Evolutionary conservation across 2,113 vertebrate genomes (phyloP), one percentile per base, ranked within the genome.

Genomic region (Clarias gariepinus): DNA sequence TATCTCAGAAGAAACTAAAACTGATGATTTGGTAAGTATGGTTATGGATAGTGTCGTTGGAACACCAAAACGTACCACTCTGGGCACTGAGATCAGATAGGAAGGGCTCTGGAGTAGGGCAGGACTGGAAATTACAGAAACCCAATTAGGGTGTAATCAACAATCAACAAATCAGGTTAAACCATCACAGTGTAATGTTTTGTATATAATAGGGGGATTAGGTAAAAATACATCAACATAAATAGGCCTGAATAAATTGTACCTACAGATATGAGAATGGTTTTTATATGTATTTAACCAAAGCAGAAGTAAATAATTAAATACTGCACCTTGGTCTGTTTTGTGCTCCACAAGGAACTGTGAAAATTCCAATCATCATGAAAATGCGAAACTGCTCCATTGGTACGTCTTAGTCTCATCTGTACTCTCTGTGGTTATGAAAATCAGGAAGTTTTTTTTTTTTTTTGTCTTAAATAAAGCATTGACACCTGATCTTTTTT

Each of bases 11-110:
- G 84, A 91, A 0, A 95, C 94, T 1, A 0, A 33, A 69, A 95
- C 86, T 0, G 73, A 21, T 0, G 80, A 85, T 9, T 68, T 0
- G 16, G 66, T 84, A 73, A 95, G 90, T 82, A 94, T 33, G 57
- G 90, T 90, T 86, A 95, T 89, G 0, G 92, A 90, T 9, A 95
- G 2, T 0, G 90, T 74, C 0, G 80, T 79, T 0, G 90, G 91
- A 78, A 92, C 82, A 9, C 88, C 91, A 2, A 84, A 61, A 4
- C 19, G 80, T 12, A 94, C 41, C 9, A 28, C 2, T 30, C 5
- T 15, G 19, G 94, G 91, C 23, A 73, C 60, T 60, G 92, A 82
- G 87, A 95, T 90, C 88, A 95, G 90, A 85, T 95, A 95, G 10
- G 91, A 90, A 9, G 91, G 87, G 28, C 21, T 86, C 3, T 33